A percentile compares a stretch with the other conserved stretches of the same genome.
Conservation (phyloP, 2,113 vertebrate genomes). For the Phylloscopus trochiloides region DNA sequence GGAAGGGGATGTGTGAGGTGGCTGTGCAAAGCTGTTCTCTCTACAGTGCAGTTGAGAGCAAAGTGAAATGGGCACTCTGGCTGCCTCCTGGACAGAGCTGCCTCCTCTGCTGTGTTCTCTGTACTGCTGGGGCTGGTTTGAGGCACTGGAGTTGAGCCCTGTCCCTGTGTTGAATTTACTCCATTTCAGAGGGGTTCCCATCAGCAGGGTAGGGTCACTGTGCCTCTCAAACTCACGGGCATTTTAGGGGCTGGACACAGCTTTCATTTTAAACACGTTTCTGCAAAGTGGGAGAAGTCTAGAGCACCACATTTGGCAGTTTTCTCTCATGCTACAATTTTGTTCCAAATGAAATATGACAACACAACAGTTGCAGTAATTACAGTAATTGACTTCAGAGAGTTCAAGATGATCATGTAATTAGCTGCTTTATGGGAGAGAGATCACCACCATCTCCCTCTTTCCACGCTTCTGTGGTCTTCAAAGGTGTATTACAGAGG, state of each 20-base stretch:
- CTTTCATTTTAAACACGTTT: conserved; percentile 32
- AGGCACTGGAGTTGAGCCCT: not conserved
- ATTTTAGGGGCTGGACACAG: conserved; percentile 16
- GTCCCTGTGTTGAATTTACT: not conserved
- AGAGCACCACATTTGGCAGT: conserved; percentile 29
- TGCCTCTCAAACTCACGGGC: not conserved
- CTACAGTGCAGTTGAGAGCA: rapidly evolving
- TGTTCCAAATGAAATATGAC: conserved; percentile 73
- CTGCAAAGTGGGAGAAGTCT: not conserved
- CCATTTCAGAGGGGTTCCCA: not conserved
- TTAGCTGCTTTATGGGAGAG: conserved; percentile 61
- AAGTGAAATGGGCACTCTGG: not conserved
- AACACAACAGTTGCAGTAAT: conserved; percentile 68
- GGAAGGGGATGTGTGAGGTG: not conserved
- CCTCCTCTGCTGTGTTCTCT: not conserved
- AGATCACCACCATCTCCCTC: conserved; percentile 9
- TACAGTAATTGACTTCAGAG: conserved; percentile 70
- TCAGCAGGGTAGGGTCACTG: conserved; percentile 24
- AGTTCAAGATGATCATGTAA: conserved; percentile 65
- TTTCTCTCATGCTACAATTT: conserved; percentile 40
- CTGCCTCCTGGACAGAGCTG: not conserved
- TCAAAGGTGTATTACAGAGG: not conserved
- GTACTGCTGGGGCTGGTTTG: not conserved
- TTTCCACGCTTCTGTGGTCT: conserved; percentile 22
- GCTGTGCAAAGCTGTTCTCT: not conserved